These are phyloP conservation scores for Lethrus apterus DNA, from an alignment of 1,140 invertebrate genomes.

Conservation along the genomic window DNA sequence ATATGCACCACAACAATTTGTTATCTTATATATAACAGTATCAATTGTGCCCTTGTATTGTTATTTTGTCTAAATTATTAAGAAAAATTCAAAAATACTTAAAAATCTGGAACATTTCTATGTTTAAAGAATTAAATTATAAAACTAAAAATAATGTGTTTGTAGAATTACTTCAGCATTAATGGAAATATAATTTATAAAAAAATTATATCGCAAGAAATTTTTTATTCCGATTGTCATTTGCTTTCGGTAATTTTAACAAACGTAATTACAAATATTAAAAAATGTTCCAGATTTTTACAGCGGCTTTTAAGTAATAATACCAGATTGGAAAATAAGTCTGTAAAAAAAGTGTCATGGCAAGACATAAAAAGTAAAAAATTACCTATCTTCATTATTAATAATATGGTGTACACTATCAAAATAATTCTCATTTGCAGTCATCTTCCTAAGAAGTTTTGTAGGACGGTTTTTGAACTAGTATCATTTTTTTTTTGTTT, in stretches of 20 bases:
- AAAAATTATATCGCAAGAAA: neutral
- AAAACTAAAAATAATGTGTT: constrained; percentile 7
- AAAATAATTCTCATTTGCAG: constrained; percentile 28
- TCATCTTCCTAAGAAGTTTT: constrained; percentile 31
- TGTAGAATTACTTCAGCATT: too few species aligned
- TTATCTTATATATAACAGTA: constrained; percentile 33
- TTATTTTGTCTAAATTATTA: constrained; percentile 16
- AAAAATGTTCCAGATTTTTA: constrained; percentile 6
- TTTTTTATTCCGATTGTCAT: constrained; percentile 7
- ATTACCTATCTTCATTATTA: constrained; percentile 31
- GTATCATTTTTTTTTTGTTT: constrained; percentile 23
- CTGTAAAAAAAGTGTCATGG: constrained; percentile 27
- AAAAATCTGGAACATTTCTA: constrained; percentile 7
- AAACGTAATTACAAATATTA: too few species aligned
- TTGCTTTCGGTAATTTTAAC: neutral
- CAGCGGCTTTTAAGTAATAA: too few species aligned
- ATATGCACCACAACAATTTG: constrained; percentile 31
- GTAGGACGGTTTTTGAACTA: constrained; percentile 37
- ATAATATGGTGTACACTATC: constrained; percentile 36
- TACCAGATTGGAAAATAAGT: constrained; percentile 4
- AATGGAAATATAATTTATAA: too few species aligned
- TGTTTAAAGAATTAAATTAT: neutral
- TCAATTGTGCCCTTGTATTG: constrained; percentile 39
- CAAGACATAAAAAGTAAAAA: constrained; percentile 26
- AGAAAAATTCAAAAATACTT: constrained; percentile 12